A percentile compares a stretch with the other conserved stretches of the same genome.
These are phyloP conservation scores for Rhodinocichla rosea DNA, from an alignment of 2,113 vertebrate species.

Conservation along the genomic window DNA sequence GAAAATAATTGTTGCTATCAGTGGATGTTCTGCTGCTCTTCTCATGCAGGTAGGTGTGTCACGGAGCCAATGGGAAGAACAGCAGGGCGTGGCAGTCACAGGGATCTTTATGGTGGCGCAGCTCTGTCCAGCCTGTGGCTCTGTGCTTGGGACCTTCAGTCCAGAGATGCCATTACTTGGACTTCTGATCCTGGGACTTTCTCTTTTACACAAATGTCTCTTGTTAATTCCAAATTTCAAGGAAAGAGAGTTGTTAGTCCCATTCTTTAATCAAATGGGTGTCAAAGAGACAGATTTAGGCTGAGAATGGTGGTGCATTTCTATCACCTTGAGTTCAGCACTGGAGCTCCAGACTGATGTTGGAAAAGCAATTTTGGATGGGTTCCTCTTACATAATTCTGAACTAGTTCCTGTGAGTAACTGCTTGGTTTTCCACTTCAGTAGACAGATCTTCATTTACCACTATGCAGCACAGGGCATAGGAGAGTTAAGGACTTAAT, in stretches of 20 bases:
- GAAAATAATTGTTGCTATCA: too few relatives aligned
- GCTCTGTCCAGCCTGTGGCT: background rate
- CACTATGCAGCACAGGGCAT: background rate
- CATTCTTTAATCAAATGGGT: background rate
- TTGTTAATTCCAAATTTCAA: background rate
- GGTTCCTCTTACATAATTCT: background rate
- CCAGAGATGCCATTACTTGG: accelerated
- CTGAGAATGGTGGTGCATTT: background rate
- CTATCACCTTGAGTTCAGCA: background rate
- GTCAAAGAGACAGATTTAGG: background rate
- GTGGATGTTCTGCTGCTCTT: too few relatives aligned
- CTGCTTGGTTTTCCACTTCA: background rate
- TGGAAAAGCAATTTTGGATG: background rate
- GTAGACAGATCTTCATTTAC: background rate
- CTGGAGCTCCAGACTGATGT: background rate
- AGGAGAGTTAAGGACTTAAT: background rate
- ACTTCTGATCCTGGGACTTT: background rate
- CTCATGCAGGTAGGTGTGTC: too few relatives aligned
- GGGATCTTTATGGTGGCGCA: background rate
- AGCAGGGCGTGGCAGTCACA: background rate
- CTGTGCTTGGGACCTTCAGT: background rate
- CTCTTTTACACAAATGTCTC: background rate
- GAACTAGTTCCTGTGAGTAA: background rate
- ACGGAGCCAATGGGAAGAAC: too few relatives aligned
- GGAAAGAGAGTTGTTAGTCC: background rate